Conservation (phyloP, 1,140 invertebrate genomes). For the Penaeus chinensis region DNA sequence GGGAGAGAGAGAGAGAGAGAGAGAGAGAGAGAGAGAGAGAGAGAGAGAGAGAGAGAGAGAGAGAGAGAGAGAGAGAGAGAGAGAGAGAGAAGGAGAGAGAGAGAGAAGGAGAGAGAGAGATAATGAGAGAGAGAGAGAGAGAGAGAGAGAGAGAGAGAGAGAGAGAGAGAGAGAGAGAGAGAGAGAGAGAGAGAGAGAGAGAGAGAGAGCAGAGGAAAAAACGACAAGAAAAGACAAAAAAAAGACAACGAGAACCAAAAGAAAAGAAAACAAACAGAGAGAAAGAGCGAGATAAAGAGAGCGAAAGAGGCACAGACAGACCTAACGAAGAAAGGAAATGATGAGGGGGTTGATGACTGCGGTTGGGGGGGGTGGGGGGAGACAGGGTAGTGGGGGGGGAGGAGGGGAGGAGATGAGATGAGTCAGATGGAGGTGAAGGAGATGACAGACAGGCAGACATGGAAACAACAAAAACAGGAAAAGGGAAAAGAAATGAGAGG, state of each 20-base stretch:
- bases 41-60: too few relatives aligned
- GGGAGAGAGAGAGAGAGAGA: too few relatives aligned
- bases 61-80: background rate
- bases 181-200: background rate
- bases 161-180: background rate
- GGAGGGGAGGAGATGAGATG: background rate
- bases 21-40: too few relatives aligned
- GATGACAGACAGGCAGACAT: background rate
- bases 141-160: too few relatives aligned
- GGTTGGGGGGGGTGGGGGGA: background rate
- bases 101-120: too few relatives aligned
- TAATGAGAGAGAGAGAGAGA: too few relatives aligned
- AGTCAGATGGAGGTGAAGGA: background rate
- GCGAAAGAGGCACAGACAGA: background rate
- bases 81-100: background rate
- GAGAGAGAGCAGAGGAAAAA: background rate
- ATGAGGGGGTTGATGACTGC: background rate
- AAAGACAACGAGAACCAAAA: background rate
- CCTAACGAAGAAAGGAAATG: background rate
- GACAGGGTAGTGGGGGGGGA: background rate
- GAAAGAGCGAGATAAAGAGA: background rate
- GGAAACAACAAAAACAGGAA: too few relatives aligned
- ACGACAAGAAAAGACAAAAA: background rate
- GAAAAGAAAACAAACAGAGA: background rate
- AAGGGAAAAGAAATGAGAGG: too few relatives aligned